phyloP scores from a whole-genome alignment of 2,113 vertebrate genomes.

The Nesogale talazaci region DNA sequence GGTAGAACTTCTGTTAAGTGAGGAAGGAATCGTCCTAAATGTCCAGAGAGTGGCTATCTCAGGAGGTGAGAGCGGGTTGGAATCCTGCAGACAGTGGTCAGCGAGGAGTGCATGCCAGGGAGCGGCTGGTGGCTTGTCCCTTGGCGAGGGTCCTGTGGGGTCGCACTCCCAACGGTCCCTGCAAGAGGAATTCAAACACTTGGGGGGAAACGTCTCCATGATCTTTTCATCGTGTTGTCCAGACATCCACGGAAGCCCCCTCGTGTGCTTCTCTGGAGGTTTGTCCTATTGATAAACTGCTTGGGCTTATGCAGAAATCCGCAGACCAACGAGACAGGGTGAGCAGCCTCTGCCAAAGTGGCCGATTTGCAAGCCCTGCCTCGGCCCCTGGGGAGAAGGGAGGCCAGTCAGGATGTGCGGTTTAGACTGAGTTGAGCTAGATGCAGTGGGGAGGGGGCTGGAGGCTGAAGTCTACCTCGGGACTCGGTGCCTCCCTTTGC shows the following conservation, averaged over 20 bases:
- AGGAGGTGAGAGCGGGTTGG: background rate
- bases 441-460: background rate
- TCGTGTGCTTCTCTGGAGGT: background rate
- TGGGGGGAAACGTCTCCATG: no score
- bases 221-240: no score
- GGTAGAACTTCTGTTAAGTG: background rate
- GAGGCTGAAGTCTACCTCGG: background rate
- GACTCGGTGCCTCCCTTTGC: background rate
- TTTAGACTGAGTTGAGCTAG: background rate
- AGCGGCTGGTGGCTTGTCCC: background rate
- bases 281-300: background rate
- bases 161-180: background rate
- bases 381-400: background rate
- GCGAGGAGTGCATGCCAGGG: background rate
- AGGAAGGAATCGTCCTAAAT: background rate
- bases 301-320: background rate
- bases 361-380: background rate
- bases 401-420: background rate
- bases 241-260: no score
- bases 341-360: background rate
- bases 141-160: background rate
- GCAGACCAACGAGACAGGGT: background rate
- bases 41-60: background rate
- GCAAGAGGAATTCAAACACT: no score
- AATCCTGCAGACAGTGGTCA: background rate